Base-by-base conservation (phyloP, 2,797 vertebrate species). In the Eremophila alpestris region DNA sequence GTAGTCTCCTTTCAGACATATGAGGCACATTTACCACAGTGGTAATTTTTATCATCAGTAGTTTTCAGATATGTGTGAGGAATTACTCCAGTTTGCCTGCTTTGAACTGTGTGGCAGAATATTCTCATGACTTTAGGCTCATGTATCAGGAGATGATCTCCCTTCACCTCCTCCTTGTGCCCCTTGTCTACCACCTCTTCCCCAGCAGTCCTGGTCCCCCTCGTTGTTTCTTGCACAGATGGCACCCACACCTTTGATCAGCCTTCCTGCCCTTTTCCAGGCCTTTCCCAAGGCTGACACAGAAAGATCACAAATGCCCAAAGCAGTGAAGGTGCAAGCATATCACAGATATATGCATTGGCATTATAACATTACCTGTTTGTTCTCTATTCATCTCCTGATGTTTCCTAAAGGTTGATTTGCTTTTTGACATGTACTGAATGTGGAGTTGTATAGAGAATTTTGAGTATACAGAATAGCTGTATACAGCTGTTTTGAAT, bases 321-420 rank as follows among this genome's bases (percentile, higher is more conserved):
- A 64, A 54, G 11, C 17, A 46, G 10, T 54, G 51, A 67, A 83
- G 36, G 27, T 60, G 13, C 11, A 87, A 83, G 11, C 45, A 56
- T 9, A 48, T 16, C 7, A 51, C 16, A 82, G 16, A 46, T 86
- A 82, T 79, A 55, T 76, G 29, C 22, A 70, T 7, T 11, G 13
- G 15, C 23, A 46, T 78, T 80, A 77, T 60, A 80, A 49, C 2
- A 73, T 62, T 82, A 55, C 45, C 49, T 92, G 15, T 82, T 83
- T 85, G 17, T 80, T 87, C 67, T 64, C 58, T 88, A 69, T 87
- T 95, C 2, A 87, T 81, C 94, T 89, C 68, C 71, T 93, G 45
- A 7, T 89, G 77, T 64, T 83, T 80, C 21, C 38, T 43, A 54
- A 80, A 18, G 51, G 93, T 85, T 74, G 10, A 89, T 94, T 85